Evolutionary conservation across 2,113 vertebrate genomes (phyloP).

Genomic region (Egretta garzetta): DNA sequence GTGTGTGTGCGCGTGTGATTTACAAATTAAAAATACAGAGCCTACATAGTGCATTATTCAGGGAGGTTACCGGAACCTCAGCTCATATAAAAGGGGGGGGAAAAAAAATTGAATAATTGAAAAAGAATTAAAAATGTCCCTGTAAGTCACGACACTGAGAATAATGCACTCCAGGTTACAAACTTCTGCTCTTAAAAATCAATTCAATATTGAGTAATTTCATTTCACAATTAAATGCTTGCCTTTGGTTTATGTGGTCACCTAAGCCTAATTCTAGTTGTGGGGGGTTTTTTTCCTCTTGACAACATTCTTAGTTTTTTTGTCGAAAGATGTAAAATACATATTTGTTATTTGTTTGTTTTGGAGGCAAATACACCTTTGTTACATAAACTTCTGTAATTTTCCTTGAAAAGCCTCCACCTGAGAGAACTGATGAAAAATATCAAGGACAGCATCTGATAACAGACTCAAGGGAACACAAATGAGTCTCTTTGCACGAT

Average conservation of each 20-base stretch:
- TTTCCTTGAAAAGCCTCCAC: not conserved
- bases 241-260: constrained; percentile 35
- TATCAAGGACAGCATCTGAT: not conserved
- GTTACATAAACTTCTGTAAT: not conserved
- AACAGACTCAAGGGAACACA: not conserved
- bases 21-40: not conserved
- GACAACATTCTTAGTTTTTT: constrained; percentile 14
- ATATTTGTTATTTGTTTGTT: not conserved
- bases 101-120: not conserved
- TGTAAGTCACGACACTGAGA: not conserved
- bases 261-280: not conserved
- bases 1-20: not conserved
- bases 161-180: not conserved
- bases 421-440: not conserved
- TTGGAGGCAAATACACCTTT: not conserved
- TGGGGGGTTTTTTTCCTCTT: not conserved
- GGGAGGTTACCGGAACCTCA: not conserved
- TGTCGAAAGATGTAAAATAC: not conserved
- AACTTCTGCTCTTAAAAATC: constrained; percentile 36
- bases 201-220: constrained; percentile 43
- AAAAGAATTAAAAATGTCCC: not conserved
- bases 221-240: constrained; percentile 43
- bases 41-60: not conserved
- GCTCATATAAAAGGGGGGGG: not conserved
- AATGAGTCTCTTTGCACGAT: not conserved